Base-by-base conservation (phyloP, 2,888 invertebrate genomes). In the Drosophila testacea region DNA sequence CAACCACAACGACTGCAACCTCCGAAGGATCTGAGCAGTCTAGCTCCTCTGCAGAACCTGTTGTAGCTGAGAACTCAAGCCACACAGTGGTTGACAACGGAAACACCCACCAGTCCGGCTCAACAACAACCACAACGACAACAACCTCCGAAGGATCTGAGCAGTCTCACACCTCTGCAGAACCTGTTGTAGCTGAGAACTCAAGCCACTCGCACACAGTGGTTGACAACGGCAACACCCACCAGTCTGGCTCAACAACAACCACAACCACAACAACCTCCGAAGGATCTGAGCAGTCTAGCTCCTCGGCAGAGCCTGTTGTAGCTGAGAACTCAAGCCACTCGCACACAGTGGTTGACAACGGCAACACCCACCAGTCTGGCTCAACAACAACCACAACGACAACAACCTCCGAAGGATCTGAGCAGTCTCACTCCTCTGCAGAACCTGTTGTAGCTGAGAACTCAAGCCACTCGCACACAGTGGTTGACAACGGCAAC, bases 351-450 rank as follows among this genome's bases (percentile, higher is more conserved):
- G 34, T 38, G 4, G 48, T 47, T 48, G 13, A 41, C 11, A 16
- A 34, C 11, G 63, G 56, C 9, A 27, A 44, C 30, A 52, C 16
- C 4, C 6, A 47, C 7, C 60, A 60, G 4, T 41, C 60, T 16
- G 47, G 32, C 10, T 48, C 47, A 1, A 60, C 60, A 28, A 54
- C 52, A 1, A 63, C 55, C 6, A 60, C 59, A 9, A 54, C 50
- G 6, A 50, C 48, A 11, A 50, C 48, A 32, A 30, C 44, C 41
- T 52, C 61, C 2, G 34, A 56, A 4, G 6, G 42, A 6, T 50
- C 62, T 4, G 13, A 64, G 7, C 5, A 61, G 3, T 48, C 61
- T 6, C 34, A 5, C 6, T 16, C 59, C 7, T 5, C 36, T 0
- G 42, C 6, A 6, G 48, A 55, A 1, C 66, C 59, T n/a, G 34